phyloP scores from a whole-genome alignment of 2,888 invertebrate genomes.

The Drosophila melanosoma region DNA sequence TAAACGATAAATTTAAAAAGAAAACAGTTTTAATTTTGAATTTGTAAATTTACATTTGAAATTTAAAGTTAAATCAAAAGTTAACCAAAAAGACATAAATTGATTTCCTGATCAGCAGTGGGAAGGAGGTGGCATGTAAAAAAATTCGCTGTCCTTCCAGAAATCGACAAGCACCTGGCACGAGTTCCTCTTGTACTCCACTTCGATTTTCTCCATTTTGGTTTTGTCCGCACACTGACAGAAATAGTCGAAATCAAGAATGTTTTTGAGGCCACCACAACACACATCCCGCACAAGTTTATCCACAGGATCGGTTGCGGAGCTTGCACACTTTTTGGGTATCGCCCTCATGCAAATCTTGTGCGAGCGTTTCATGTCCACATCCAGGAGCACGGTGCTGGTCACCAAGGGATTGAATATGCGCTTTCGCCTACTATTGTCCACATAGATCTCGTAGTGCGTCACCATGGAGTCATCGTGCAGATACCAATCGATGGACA shows the following conservation, averaged over 20 bases:
- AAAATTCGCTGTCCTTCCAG: conserved; percentile 64
- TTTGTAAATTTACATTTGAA: neutral
- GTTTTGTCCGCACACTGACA: conserved; percentile 32
- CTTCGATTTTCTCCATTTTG: conserved; percentile 11
- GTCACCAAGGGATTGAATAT: conserved; percentile 43
- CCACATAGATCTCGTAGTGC: conserved; percentile 62
- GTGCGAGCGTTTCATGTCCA: conserved; percentile 40
- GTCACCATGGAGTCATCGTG: conserved; percentile 54
- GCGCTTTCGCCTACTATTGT: conserved; percentile 33
- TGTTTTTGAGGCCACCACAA: conserved; percentile 22
- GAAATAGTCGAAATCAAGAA: conserved; percentile 35
- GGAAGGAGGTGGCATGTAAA: conserved; percentile 47
- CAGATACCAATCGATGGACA: conserved; percentile 55
- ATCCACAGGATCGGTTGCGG: conserved; percentile 27
- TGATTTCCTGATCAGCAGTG: neutral
- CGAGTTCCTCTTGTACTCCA: conserved; percentile 17
- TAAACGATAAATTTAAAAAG: no score
- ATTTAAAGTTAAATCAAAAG: neutral
- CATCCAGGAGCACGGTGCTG: conserved; percentile 51
- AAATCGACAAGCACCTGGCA: conserved; percentile 52
- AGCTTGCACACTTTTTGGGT: conserved; percentile 17
- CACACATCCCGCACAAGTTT: conserved; percentile 43
- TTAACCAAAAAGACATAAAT: neutral
- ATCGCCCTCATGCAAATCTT: conserved; percentile 43
- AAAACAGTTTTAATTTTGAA: no score